Percentiles rank a stretch among this genome's conserved stretches.
Conservation (phyloP, 2,797 vertebrate species). For the Naso thynnoides region DNA sequence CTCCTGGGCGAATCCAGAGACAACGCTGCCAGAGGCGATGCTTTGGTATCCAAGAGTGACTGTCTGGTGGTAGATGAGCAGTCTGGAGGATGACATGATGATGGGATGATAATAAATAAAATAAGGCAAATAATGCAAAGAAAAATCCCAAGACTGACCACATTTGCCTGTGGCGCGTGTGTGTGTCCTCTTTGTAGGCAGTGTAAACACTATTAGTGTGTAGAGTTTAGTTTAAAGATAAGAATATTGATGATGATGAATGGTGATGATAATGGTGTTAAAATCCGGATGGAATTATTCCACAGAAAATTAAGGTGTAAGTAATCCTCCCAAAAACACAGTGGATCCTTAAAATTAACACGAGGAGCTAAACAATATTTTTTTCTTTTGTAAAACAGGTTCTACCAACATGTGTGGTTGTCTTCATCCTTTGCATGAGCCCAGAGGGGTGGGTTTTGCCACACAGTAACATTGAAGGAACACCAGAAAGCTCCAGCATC, state of each 20-base stretch:
- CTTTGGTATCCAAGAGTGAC: constrained; percentile 87
- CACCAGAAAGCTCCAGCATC: background rate
- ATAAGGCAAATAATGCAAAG: constrained; percentile 54
- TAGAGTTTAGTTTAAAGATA: constrained; percentile 17
- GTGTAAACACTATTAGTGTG: constrained; percentile 13
- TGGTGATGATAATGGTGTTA: constrained; percentile 12
- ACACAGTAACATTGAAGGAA: background rate
- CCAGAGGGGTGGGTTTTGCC: constrained; percentile 11
- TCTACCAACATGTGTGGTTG: background rate
- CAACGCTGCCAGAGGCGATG: constrained; percentile 73
- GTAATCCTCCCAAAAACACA: constrained; percentile 10
- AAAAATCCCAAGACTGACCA: constrained; percentile 37
- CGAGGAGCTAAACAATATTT: background rate
- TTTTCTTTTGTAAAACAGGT: background rate
- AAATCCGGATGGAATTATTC: background rate
- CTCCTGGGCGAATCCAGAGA: constrained; percentile 77
- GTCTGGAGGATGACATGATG: constrained; percentile 64
- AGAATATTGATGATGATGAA: background rate
- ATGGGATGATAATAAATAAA: constrained; percentile 63
- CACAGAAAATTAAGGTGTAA: background rate
- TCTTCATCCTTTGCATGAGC: background rate
- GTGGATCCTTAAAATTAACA: constrained; percentile 1
- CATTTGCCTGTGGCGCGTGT: constrained; percentile 40
- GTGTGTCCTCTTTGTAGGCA: constrained; percentile 37
- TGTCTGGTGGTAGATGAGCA: constrained; percentile 69